Base-by-base conservation (phyloP, 2,113 vertebrate species). In the Ondatra zibethicus region DNA sequence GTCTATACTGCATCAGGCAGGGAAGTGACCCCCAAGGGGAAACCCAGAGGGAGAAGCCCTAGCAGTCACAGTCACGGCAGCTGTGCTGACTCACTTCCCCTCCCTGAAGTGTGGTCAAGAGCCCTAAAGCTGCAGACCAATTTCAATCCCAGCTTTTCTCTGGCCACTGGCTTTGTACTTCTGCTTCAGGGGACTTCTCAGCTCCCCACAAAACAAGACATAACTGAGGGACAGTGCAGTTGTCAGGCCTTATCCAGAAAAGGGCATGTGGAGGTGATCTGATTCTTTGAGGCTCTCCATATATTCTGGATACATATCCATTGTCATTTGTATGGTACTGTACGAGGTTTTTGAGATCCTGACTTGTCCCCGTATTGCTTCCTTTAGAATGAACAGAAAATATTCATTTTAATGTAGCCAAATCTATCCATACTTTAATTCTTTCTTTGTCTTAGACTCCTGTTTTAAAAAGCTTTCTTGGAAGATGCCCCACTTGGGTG, bases 1-100 rank as follows among this genome's bases (percentile, higher is more conserved):
- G 52, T 78, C 31, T 17, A 11, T 66, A 52, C 17, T 29, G 17
- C 19, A 2, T 39, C 5, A 25, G 13, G 31, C 45, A 42, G 19
- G 78, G 90, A 96, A 96, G 45, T 8, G n/a, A 93, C 86, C 36
- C 92, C 25, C 63, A 19, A 0, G 78, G 47, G 50, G 78, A 95
- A 89, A 21, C 61, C 61, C 89, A 39, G 42, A 42, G 77, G 66
- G 92, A 81, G 58, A 73, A 36, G 39, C 89, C 76, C 42, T n/a
- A 52, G 86, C 66, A 52, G 86, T 58, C 27, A 29, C 50, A 33
- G 78, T 25, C 45, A 42, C 8, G 58, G 33, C 31, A 36, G 55
- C 31, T 50, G 42, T 0, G 52, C 78, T 96, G 89, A 91, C 76
- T 97, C 94, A 96, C 14, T 87, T 91, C 92, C 89, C 76, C 21